Base-by-base conservation (phyloP, 2,797 vertebrate genomes). In the Crypturellus tataupa region DNA sequence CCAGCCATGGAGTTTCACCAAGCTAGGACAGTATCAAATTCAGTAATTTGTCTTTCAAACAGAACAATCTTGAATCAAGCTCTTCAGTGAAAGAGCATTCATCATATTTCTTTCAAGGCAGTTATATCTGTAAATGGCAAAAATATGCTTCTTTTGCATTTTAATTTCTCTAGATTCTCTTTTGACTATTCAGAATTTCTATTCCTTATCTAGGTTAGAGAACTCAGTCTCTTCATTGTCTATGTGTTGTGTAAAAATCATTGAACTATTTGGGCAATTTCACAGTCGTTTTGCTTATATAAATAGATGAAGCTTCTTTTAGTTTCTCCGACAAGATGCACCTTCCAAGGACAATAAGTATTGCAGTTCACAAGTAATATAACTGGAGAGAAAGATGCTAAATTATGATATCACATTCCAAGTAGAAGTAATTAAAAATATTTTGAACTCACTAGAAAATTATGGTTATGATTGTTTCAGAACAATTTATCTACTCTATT, bases 1-100 rank as follows among this genome's bases (percentile, higher is more conserved):
- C 4, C 0, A 0, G 35, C 33, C 37, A 69, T 5, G 46, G 63
- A 33, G 6, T 56, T 84, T 35, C 7, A 27, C 6, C 7, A 55
- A 31, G 7, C 5, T 70, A 21, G 5, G 13, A 7, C n/a, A 8
- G 8, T 27, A 31, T 8, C 3, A 42, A 24, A 12, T 84, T 81
- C 25, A 39, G 7, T n/a, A 67, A 86, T 35, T 40, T 58, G 13
- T 25, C 17, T 16, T 11, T 63, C 15, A 83, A 85, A 62, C 5
- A 58, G 27, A 73, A 46, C 21, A 64, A 40, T 7, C 51, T 81
- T 62, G 24, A 81, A 49, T 55, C 29, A 58, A 49, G 31, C 11
- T 76, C 31, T 46, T 8, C 31, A 51, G 20, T 55, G 13, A 63
- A 0, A 71, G 7, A 58, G 2, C 37, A 58, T 10, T 14, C n/a